Evolutionary conservation across 2,888 invertebrate genomes (phyloP).

Genomic region (Tipula vernalis): DNA sequence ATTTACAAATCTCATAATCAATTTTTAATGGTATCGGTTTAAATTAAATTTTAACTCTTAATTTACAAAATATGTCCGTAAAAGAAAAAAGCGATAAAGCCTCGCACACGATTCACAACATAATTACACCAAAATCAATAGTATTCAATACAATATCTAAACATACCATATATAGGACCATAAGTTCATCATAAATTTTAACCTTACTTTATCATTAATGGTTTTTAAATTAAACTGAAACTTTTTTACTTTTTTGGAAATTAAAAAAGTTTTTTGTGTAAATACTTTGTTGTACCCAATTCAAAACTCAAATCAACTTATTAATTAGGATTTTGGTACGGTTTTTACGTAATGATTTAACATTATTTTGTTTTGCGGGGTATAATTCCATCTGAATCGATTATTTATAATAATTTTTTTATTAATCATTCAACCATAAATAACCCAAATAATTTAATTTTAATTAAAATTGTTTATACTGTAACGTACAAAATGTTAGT

Average conservation of each 20-base stretch:
- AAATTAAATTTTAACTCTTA: too few species aligned
- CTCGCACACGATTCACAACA: neutral
- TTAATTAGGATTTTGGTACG: neutral
- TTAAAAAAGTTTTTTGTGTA: neutral
- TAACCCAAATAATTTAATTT: slow-evolving; percentile 4
- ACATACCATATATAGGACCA: neutral
- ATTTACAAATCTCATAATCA: too few species aligned
- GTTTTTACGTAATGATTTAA: neutral
- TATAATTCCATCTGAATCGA: neutral
- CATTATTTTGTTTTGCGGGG: neutral
- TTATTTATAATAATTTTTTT: neutral
- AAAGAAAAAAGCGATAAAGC: neutral
- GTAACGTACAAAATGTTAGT: neutral
- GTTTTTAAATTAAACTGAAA: neutral
- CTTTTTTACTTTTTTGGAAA: neutral
- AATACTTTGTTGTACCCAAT: neutral
- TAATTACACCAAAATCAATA: neutral
- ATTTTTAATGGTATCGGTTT: too few species aligned
- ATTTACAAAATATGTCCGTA: neutral
- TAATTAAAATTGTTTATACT: neutral
- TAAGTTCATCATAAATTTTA: neutral
- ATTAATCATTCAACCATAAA: neutral
- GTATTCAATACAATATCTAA: neutral
- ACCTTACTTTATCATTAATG: neutral
- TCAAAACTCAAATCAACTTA: neutral